These are phyloP conservation scores for Cancer borealis DNA, from an alignment of 2,888 invertebrate genomes.

Conservation along the genomic window DNA sequence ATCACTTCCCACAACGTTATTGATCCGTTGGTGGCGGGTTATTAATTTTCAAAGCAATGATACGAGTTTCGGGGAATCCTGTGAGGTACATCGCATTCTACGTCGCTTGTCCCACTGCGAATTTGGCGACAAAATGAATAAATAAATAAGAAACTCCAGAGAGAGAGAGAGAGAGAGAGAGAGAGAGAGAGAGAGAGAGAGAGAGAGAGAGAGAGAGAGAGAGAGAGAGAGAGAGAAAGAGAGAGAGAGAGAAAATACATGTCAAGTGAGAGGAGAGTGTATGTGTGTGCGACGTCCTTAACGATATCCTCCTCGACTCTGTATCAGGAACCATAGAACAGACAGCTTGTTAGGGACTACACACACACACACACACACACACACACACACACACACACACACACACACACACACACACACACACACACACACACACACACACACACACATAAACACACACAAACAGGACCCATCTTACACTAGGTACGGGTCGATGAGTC, in stretches of 20 bases:
- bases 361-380: not conserved
- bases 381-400: not conserved
- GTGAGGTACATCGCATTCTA: not conserved
- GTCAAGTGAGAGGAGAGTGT: not conserved
- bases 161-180: not conserved
- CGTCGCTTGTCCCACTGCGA: not conserved
- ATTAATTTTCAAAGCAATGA: not conserved
- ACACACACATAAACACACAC: not conserved
- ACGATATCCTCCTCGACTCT: too few species aligned
- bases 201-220: constrained; percentile 16
- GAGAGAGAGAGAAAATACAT: not conserved
- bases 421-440: constrained; percentile 20
- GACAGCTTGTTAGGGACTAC: too few species aligned
- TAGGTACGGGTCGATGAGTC: not conserved
- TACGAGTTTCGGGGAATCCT: not conserved
- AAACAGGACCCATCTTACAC: not conserved
- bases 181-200: constrained; percentile 26
- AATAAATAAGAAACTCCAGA: not conserved
- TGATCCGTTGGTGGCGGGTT: not conserved
- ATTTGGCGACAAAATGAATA: not conserved
- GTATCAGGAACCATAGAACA: too few species aligned
- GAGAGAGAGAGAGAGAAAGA: not conserved
- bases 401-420: constrained; percentile 20
- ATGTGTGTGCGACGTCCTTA: too few species aligned
- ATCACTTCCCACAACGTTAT: not conserved